Evolutionary conservation across 2,888 invertebrate species (phyloP).

Genomic region (Bellardia pandia): DNA sequence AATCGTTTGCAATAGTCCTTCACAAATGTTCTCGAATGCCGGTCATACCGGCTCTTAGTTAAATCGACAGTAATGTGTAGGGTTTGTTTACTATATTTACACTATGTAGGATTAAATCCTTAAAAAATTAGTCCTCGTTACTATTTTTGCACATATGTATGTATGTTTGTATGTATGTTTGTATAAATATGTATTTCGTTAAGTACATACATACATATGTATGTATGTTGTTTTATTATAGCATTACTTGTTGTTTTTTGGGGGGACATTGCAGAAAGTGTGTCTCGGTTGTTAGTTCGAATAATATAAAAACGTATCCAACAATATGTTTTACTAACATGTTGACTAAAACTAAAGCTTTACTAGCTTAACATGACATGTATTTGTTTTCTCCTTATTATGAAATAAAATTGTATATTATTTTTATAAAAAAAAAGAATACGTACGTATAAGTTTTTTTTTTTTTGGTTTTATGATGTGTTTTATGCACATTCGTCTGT

Average conservation of each 20-base stretch:
- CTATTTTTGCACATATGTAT: neutral
- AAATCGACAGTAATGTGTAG: no score
- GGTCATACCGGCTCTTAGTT: no score
- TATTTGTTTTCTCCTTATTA: constrained; percentile 35
- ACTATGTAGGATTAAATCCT: no score
- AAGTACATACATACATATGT: neutral
- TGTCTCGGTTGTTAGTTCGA: constrained; percentile 1
- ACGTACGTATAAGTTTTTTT: neutral
- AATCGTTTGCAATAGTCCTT: no score
- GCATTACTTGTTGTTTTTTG: constrained; percentile 17
- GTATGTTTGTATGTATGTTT: neutral
- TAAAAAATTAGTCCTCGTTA: neutral
- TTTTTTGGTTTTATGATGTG: constrained; percentile 14
- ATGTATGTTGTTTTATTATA: neutral
- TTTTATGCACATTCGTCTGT: constrained; percentile 6
- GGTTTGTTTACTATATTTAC: no score
- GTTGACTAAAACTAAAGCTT: constrained; percentile 63
- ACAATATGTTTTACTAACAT: constrained; percentile 62
- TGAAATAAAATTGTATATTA: constrained; percentile 49
- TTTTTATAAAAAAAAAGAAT: constrained; percentile 3
- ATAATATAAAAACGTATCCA: constrained; percentile 2
- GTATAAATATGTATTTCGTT: neutral
- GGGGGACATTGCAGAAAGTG: neutral
- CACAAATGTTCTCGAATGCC: no score
- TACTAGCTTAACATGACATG: constrained; percentile 59